Conservation (phyloP, 2,888 invertebrate species). For the Zootermopsis nevadensis region DNA sequence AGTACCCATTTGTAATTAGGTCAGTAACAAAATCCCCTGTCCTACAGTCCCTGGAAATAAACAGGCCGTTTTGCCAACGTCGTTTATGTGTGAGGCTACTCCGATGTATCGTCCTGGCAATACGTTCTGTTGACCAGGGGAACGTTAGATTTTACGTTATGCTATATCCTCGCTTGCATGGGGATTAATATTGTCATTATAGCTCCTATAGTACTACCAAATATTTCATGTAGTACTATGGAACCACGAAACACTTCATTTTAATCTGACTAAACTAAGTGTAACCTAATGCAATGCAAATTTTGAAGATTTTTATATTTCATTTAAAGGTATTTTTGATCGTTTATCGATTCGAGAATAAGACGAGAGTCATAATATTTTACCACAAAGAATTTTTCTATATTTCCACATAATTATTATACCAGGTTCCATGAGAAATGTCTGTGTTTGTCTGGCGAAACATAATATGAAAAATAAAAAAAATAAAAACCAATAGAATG, state of each 20-base stretch:
- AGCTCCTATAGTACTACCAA: conserved; percentile 1
- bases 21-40: neutral
- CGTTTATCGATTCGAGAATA: too few species aligned
- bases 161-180: neutral
- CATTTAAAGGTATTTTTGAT: too few species aligned
- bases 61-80: neutral
- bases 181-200: conserved; percentile 4
- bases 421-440: too few species aligned
- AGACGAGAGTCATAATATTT: too few species aligned
- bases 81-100: conserved; percentile 11
- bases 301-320: too few species aligned
- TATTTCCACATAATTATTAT: too few species aligned
- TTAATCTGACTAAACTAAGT: neutral
- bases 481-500: too few species aligned
- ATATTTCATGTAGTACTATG: neutral
- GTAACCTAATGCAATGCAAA: too few species aligned
- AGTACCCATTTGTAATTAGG: neutral
- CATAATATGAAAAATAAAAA: too few species aligned
- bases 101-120: neutral
- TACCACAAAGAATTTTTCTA: too few species aligned
- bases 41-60: neutral
- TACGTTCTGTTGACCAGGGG: neutral
- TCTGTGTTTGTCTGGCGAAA: too few species aligned
- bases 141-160: conserved; percentile 23
- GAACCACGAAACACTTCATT: neutral